Percentiles rank a stretch among this genome's conserved stretches.
Evolutionary conservation across 2,888 invertebrate species (phyloP).

Genomic region (Folsomia manolachei): DNA sequence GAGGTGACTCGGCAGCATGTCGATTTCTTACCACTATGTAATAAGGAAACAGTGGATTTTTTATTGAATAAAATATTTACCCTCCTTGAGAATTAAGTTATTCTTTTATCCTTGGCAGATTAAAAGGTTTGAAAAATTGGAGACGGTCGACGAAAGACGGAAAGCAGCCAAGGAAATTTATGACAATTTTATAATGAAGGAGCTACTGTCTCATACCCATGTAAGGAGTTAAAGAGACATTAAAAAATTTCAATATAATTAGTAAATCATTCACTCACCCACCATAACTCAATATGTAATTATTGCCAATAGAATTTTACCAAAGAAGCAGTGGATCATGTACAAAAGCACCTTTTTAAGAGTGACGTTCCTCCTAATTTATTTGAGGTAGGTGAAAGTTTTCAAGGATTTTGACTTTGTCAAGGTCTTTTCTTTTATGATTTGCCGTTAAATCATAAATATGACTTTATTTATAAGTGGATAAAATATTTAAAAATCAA

Average conservation of each 20-base stretch:
- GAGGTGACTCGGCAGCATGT: too few species aligned
- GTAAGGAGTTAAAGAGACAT: too few species aligned
- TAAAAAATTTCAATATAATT: neutral
- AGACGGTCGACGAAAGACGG: slow-evolving; percentile 92
- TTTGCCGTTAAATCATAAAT: neutral
- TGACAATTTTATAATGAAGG: slow-evolving; percentile 99
- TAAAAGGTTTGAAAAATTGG: slow-evolving; percentile 96
- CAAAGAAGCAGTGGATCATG: slow-evolving; percentile 93
- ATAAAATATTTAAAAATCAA: neutral
- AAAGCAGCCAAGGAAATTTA: slow-evolving; percentile 95
- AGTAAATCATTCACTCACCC: neutral
- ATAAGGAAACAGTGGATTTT: too few species aligned
- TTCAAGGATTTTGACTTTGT: too few species aligned
- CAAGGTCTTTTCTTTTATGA: too few species aligned
- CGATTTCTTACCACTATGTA: too few species aligned
- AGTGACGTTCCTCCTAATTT: slow-evolving; percentile 95
- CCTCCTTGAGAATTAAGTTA: too few species aligned
- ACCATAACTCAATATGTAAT: too few species aligned
- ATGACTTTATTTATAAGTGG: neutral
- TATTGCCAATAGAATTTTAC: slow-evolving; percentile 95
- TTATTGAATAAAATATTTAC: too few species aligned
- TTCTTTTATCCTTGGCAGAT: too few species aligned
- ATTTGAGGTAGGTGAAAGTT: slow-evolving; percentile 77
- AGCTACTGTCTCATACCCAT: slow-evolving; percentile 96
- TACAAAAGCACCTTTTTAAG: slow-evolving; percentile 95